These are phyloP conservation scores for Dipus sagitta DNA, from an alignment of 2,797 vertebrate species.

Conservation along the genomic window DNA sequence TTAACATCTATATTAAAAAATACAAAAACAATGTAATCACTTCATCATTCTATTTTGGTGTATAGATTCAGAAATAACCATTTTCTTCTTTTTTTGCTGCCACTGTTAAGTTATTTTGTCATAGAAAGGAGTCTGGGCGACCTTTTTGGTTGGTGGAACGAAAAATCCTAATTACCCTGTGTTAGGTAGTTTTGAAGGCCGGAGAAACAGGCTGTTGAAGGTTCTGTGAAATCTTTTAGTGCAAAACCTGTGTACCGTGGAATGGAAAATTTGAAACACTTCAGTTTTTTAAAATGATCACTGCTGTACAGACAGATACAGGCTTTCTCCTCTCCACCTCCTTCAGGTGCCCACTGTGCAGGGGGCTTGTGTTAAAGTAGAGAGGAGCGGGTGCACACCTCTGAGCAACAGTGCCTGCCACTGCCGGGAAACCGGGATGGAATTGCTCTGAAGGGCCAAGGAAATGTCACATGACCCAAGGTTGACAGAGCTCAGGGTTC, in stretches of 20 bases:
- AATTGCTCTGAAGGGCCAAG: not conserved
- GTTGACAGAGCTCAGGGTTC: not conserved
- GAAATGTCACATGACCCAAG: not conserved
- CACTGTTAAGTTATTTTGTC: slow-evolving; percentile 60
- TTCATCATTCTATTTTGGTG: slow-evolving; percentile 54
- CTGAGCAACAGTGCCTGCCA: not conserved
- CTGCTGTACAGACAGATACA: not conserved
- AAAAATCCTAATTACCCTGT: slow-evolving; percentile 64
- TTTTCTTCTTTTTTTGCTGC: not conserved
- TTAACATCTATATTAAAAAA: slow-evolving; percentile 31
- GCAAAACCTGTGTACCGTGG: slow-evolving; percentile 16
- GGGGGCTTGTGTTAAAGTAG: not conserved
- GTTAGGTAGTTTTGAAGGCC: slow-evolving; percentile 46
- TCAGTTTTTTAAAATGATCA: not conserved
- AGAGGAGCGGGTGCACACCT: not conserved
- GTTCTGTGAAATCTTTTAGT: slow-evolving; percentile 52
- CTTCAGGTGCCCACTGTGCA: not conserved
- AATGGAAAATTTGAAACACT: slow-evolving; percentile 48
- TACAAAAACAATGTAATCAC: not conserved
- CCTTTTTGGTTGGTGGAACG: slow-evolving; percentile 35
- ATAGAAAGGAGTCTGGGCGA: slow-evolving; percentile 41
- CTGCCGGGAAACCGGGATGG: not conserved
- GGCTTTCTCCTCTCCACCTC: not conserved
- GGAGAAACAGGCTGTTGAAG: slow-evolving; percentile 58
- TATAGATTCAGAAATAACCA: slow-evolving; percentile 5